Evolutionary conservation across 2,888 invertebrate species (phyloP), one percentile per base, ranked within the genome.

Genomic region (Aleiodes testaceus): DNA sequence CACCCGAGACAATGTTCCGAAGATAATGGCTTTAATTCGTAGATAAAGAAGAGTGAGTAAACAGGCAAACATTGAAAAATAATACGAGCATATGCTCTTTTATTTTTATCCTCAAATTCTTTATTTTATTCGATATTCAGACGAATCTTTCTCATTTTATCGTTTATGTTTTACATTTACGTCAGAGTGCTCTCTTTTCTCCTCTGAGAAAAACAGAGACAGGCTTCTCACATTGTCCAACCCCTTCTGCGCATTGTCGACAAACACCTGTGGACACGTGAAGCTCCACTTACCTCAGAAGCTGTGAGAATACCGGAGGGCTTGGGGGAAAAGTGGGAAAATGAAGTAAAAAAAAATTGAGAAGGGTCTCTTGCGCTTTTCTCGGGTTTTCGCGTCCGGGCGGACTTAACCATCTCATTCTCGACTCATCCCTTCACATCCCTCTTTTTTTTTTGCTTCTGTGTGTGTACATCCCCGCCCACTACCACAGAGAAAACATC

Each of bases 211-310:
- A 14, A 14, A 36, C 61, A 59, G 44, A 55, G 55, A 30, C 14
- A 20, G 66, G 11, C 52, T 67, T 36, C 18, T 42, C 69, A 65
- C 64, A 30, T 59, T 66, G 70, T 45, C 59, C 16, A n/a, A 42
- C 52, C 63, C 45, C 20, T 44, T 49, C 55, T 52, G 76, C 77
- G 79, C 84, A 85, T 85, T 86, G 86, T 85, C 85, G 84, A 79
- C 82, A 80, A 84, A 86, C 86, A 86, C 86, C 86, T 87, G 85
- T 86, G 83, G 86, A 85, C 86, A 81, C 78, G 76, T 78, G 76
- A 73, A 78, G 69, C 72, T 75, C 81, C 83, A 83, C 85, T 85
- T 82, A 82, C 72, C 42, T 66, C 52, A 47, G 50, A 53, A 44
- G 7, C 45, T 36, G 20, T 44, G 5, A 16, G 16, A 45, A 44